A percentile compares a stretch with the other conserved stretches of the same genome.
These are phyloP conservation scores for Lagopus muta DNA, from an alignment of 2,113 vertebrate genomes.

Conservation along the genomic window DNA sequence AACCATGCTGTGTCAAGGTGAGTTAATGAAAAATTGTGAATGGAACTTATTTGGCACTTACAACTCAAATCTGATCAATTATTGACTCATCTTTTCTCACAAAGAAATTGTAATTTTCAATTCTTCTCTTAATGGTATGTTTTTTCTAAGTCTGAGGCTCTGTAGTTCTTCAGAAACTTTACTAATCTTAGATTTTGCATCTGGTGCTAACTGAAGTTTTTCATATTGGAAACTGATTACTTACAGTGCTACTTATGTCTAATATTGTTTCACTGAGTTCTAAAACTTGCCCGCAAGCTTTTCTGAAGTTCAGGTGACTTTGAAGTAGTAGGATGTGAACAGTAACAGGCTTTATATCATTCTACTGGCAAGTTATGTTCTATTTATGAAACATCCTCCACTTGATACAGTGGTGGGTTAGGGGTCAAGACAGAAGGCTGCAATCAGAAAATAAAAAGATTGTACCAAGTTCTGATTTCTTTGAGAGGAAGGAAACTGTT, in stretches of 20 bases:
- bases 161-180: background rate
- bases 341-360: background rate
- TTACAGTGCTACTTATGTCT: background rate
- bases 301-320: background rate
- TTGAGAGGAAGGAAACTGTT: background rate
- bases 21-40: background rate
- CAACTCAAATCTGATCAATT: background rate
- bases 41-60: background rate
- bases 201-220: background rate
- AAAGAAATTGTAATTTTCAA: background rate
- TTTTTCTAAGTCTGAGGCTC: background rate
- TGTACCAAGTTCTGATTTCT: background rate
- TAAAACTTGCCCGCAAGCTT: background rate
- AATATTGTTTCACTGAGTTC: background rate
- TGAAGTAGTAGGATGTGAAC: background rate
- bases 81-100: background rate
- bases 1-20: conserved; percentile 99
- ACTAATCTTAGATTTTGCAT: background rate
- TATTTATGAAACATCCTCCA: background rate
- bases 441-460: background rate
- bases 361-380: background rate
- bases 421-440: background rate
- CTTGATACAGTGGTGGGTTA: accelerated
- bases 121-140: background rate
- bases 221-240: background rate